These are phyloP conservation scores for Arctocebus calabarensis DNA, from an alignment of 2,797 vertebrate species.

Conservation along the genomic window DNA sequence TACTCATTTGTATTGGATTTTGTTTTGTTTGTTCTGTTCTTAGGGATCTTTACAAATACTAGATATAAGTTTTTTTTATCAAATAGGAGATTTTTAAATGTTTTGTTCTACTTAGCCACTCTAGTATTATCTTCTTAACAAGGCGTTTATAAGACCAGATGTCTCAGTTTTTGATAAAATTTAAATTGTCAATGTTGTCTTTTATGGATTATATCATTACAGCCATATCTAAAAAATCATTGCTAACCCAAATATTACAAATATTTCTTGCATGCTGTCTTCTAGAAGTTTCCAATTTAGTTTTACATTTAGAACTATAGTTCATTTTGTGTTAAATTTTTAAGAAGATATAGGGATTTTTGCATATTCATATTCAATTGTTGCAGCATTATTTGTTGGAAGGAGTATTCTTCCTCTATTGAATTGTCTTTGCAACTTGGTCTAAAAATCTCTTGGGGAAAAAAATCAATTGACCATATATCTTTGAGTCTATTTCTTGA, in stretches of 20 bases:
- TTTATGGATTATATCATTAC: not conserved
- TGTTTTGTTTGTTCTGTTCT: not conserved
- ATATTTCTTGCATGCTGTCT: not conserved
- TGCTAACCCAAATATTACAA: not conserved
- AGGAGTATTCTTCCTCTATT: not conserved
- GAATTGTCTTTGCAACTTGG: not conserved
- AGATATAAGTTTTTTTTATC: not conserved
- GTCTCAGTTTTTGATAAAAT: not conserved
- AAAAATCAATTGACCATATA: not conserved
- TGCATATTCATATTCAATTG: not conserved
- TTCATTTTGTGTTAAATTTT: not conserved
- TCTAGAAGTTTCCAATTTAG: not conserved
- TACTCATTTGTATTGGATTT: not conserved
- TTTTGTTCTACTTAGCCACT: not conserved
- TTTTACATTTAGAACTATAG: not conserved
- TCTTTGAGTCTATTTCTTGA: not conserved
- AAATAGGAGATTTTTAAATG: not conserved
- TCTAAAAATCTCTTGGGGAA: not conserved
- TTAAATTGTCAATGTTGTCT: not conserved
- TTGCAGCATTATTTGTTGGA: not conserved
- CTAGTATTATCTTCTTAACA: not conserved
- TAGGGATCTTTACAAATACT: not conserved
- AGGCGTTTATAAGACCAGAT: not conserved
- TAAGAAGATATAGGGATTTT: not conserved
- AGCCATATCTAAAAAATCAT: not conserved